phyloP scores from a whole-genome alignment of 2,888 invertebrate genomes.

The Drosophila neotestacea region DNA sequence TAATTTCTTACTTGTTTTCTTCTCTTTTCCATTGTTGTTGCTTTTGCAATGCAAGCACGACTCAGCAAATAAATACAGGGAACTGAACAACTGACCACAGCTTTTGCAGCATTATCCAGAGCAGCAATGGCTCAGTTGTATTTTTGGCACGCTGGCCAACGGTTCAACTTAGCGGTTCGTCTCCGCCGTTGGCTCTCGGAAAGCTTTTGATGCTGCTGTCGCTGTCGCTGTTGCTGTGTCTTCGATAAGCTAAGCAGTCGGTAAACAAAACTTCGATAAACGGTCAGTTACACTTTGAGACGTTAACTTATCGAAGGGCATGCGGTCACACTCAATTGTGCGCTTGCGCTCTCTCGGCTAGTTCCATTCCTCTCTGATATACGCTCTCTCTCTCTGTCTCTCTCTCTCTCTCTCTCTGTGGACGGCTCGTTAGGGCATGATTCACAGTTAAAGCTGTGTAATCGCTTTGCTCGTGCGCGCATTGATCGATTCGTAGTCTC shows the following conservation, averaged over 20 bases:
- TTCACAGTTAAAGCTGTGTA: constrained; percentile 72
- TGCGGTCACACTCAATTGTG: constrained; percentile 21
- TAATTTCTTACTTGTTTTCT: constrained; percentile 22
- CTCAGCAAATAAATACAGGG: constrained; percentile 28
- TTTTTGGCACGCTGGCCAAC: constrained; percentile 78
- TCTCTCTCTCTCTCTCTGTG: constrained; percentile 4
- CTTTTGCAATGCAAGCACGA: constrained; percentile 59
- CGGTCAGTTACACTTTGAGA: constrained; percentile 20
- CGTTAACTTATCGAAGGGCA: constrained; percentile 20
- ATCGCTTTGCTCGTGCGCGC: constrained; percentile 77
- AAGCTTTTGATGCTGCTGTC: constrained; percentile 4
- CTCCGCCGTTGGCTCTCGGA: constrained; percentile 54
- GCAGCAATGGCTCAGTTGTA: constrained; percentile 58
- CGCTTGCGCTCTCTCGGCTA: constrained; percentile 17
- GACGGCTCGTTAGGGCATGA: constrained; percentile 57
- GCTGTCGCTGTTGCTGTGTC: constrained; percentile 18
- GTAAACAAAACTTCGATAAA: constrained; percentile 34
- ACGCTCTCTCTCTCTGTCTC: not conserved
- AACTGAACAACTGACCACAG: constrained; percentile 40
- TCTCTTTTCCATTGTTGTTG: constrained; percentile 33
- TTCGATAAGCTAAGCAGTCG: constrained; percentile 32
- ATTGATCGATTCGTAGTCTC: constrained; percentile 66
- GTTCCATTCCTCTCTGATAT: not conserved
- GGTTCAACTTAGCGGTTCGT: constrained; percentile 69
- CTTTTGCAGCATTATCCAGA: constrained; percentile 36